These are phyloP conservation scores for Albula goreensis DNA, from an alignment of 2,113 vertebrate species.

Conservation along the genomic window DNA sequence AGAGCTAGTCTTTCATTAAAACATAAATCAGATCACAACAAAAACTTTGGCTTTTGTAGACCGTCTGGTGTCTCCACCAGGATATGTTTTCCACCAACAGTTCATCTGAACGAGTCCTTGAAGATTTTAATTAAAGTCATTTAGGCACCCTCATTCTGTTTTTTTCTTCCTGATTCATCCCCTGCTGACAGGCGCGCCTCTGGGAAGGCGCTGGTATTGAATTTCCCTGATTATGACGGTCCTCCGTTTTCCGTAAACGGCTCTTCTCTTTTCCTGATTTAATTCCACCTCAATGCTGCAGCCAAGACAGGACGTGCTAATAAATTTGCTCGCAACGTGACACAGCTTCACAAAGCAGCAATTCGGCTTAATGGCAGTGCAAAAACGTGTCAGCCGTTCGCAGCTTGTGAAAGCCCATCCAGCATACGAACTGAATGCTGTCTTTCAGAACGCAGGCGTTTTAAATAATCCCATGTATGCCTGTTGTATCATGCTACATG, in stretches of 20 bases:
- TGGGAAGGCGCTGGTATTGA: conserved; percentile 43
- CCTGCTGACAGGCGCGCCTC: conserved; percentile 40
- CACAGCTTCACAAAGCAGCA: background rate
- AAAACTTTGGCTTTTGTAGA: conserved; percentile 19
- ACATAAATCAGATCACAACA: conserved; percentile 38
- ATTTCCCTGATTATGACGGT: conserved; percentile 53
- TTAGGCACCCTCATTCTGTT: conserved; percentile 39
- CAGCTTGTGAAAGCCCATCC: conserved; percentile 19
- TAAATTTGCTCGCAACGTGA: conserved; percentile 34
- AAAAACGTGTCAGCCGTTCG: background rate
- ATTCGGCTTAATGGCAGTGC: conserved; percentile 42
- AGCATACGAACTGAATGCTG: conserved; percentile 12
- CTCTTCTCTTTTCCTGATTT: conserved; percentile 43
- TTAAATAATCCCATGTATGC: conserved; percentile 27
- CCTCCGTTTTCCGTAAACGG: conserved; percentile 40
- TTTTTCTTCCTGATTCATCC: conserved; percentile 42
- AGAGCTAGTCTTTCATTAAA: conserved; percentile 36
- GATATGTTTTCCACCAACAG: background rate
- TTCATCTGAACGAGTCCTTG: background rate
- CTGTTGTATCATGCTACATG: conserved; percentile 14
- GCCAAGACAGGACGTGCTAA: conserved; percentile 42
- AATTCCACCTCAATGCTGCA: conserved; percentile 40
- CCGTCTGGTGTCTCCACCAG: background rate
- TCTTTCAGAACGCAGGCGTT: conserved; percentile 34
- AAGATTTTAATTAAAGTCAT: conserved; percentile 62